Percentiles rank a stretch among this genome's conserved stretches.
phyloP scores from a whole-genome alignment of 1,140 invertebrate species.

The Coenobita brevimanus region DNA sequence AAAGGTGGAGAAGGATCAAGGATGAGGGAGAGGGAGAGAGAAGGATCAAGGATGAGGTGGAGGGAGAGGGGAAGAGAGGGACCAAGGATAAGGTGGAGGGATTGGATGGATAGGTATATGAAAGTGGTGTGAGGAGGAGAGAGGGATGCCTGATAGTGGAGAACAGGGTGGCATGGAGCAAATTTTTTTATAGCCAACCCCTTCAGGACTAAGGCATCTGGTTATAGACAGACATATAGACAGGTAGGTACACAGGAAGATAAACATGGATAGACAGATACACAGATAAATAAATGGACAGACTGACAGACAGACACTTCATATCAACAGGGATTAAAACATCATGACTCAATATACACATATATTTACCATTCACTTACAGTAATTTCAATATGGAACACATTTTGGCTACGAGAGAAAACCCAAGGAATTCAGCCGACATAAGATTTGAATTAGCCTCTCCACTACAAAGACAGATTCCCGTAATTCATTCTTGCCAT shows the following conservation, averaged over 20 bases:
- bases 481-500: no score
- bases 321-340: background rate
- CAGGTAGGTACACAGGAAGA: background rate
- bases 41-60: background rate
- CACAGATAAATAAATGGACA: background rate
- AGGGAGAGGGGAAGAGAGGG: background rate
- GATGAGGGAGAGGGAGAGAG: no score
- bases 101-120: background rate
- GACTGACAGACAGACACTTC: background rate
- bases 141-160: background rate
- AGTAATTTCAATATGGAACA: slow-evolving; percentile 61
- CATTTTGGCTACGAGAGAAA: slow-evolving; percentile 37
- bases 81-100: background rate
- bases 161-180: background rate
- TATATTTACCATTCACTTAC: slow-evolving; percentile 58
- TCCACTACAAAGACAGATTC: no score
- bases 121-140: no score
- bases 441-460: no score
- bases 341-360: slow-evolving; percentile 48
- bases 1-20: background rate
- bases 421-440: no score
- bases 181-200: background rate
- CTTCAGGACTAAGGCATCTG: background rate
- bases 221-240: background rate
- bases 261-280: background rate